A percentile compares a stretch with the other conserved stretches of the same genome.
Evolutionary conservation across 2,797 vertebrate genomes (phyloP).

Genomic region (Pampus argenteus): DNA sequence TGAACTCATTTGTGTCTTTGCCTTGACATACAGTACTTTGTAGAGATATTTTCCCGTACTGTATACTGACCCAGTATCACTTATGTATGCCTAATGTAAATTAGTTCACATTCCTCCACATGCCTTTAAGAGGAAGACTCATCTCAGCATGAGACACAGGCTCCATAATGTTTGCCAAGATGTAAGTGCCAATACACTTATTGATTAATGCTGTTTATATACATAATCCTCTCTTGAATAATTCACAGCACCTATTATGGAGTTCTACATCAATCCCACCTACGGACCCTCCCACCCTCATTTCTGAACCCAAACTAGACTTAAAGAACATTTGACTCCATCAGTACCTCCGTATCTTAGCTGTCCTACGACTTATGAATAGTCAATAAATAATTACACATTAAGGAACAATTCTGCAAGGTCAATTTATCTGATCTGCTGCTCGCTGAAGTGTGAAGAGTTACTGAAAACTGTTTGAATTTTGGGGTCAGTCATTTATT

Average conservation of each 20-base stretch:
- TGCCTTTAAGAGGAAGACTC: conserved; percentile 47
- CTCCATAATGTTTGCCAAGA: conserved; percentile 61
- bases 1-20: conserved; percentile 13
- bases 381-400: conserved; percentile 14
- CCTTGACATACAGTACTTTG: background rate
- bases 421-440: conserved; percentile 23
- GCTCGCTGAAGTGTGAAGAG: conserved; percentile 15
- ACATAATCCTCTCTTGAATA: conserved; percentile 82
- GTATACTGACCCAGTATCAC: background rate
- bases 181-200: conserved; percentile 72
- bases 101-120: conserved; percentile 50
- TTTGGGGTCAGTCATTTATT: conserved; percentile 67
- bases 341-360: background rate
- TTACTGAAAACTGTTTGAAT: conserved; percentile 50
- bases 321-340: conserved; percentile 1
- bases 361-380: background rate
- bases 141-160: conserved; percentile 40
- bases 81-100: conserved; percentile 30
- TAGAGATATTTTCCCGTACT: conserved; percentile 4
- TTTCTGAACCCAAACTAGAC: conserved; percentile 33
- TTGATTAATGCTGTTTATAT: conserved; percentile 84
- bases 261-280: conserved; percentile 76
- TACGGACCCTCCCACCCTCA: conserved; percentile 38
- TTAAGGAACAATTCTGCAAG: conserved; percentile 9
- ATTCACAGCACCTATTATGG: conserved; percentile 82